phyloP scores from a whole-genome alignment of 1,140 invertebrate genomes.

The Platyura marginata region DNA sequence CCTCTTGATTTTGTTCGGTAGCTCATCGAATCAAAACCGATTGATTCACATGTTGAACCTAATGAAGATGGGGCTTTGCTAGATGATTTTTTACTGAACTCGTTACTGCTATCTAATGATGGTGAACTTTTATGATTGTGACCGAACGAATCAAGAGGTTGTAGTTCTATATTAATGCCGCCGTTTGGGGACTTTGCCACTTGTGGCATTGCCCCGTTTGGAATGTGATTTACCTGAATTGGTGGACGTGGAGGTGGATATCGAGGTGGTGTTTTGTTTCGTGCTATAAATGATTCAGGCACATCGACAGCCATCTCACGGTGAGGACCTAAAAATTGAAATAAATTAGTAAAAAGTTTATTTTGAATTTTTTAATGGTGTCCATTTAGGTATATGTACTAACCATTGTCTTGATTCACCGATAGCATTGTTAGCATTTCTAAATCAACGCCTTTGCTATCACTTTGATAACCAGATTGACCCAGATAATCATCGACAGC shows the following conservation, averaged over 20 bases:
- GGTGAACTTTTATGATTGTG: background rate
- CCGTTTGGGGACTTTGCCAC: constrained; percentile 5
- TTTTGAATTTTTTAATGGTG: background rate
- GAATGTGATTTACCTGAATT: constrained; percentile 7
- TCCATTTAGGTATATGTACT: constrained; percentile 8
- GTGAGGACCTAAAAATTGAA: constrained; percentile 43
- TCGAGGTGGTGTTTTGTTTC: constrained; percentile 78
- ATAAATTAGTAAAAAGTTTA: too few relatives aligned
- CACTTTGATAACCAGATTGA: constrained; percentile 19
- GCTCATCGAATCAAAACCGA: constrained; percentile 11
- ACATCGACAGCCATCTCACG: constrained; percentile 97
- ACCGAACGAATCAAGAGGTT: constrained; percentile 15
- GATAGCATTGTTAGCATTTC: constrained; percentile 50
- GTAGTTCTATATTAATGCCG: constrained; percentile 8
- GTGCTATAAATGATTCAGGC: constrained; percentile 82
- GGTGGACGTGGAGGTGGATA: constrained; percentile 62
- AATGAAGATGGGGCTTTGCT: constrained; percentile 2
- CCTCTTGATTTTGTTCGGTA: constrained; percentile 4
- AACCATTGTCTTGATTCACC: constrained; percentile 42
- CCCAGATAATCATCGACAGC: constrained; percentile 24
- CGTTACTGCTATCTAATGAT: background rate
- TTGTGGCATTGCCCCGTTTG: constrained; percentile 4
- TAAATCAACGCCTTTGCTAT: constrained; percentile 30
- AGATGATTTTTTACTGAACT: constrained; percentile 9
- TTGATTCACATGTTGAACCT: constrained; percentile 3